Evolutionary conservation across 1,140 invertebrate genomes (phyloP).

Genomic region (Drosophila neocordata): DNA sequence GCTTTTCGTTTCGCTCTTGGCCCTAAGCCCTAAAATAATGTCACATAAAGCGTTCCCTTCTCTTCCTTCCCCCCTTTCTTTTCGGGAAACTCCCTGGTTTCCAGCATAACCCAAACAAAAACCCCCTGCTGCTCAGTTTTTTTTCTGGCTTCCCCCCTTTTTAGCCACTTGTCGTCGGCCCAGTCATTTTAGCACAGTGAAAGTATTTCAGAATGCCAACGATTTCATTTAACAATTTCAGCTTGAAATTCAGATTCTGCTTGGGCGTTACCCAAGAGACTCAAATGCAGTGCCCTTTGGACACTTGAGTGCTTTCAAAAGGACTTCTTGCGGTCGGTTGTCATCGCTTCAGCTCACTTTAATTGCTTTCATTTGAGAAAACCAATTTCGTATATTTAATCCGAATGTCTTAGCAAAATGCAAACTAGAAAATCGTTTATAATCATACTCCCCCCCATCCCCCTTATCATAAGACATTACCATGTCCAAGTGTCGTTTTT

Average conservation of each 20-base stretch:
- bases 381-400: constrained; percentile 3
- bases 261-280: not conserved
- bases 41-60: constrained; percentile 39
- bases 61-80: not conserved
- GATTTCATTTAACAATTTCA: not conserved
- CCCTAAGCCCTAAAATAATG: constrained; percentile 68
- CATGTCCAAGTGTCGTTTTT: constrained; percentile 12
- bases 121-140: not conserved
- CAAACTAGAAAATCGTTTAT: constrained; percentile 1
- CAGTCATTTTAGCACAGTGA: not conserved
- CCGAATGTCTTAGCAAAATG: constrained; percentile 6
- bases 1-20: constrained; percentile 35
- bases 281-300: not conserved
- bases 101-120: not conserved
- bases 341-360: constrained; percentile 1
- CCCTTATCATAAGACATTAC: not conserved
- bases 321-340: not conserved
- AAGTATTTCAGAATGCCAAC: constrained; percentile 10
- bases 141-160: not conserved
- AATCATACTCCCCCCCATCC: not conserved
- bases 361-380: constrained; percentile 11
- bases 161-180: constrained; percentile 1
- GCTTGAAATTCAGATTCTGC: not conserved
- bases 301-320: constrained; percentile 1
- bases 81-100: too few species aligned